Percentiles rank a stretch among this genome's conserved stretches.
Conservation (phyloP, 2,888 invertebrate genomes). For the Thecocarcelia acutangulata region DNA sequence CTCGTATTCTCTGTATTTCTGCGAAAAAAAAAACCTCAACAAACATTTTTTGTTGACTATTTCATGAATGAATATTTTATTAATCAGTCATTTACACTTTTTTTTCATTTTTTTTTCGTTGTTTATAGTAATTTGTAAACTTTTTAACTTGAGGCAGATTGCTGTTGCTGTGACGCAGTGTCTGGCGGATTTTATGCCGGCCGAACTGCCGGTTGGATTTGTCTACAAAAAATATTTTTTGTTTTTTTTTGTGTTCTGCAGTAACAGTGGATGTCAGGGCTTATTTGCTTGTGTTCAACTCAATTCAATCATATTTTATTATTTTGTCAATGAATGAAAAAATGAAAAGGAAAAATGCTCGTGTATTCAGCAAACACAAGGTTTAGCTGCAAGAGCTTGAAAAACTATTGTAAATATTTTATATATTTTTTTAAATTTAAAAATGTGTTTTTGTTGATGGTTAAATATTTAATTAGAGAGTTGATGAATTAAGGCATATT, state of each 20-base stretch:
- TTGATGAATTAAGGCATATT: neutral
- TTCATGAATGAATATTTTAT: constrained; percentile 61
- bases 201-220: constrained; percentile 7
- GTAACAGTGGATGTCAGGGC: neutral
- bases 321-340: constrained; percentile 24
- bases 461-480: constrained; percentile 20
- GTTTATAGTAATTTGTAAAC: constrained; percentile 51
- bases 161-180: constrained; percentile 7
- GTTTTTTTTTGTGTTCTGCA: constrained; percentile 5
- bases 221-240: constrained; percentile 1
- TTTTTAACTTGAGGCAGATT: constrained; percentile 42
- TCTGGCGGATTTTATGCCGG: neutral
- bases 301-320: constrained; percentile 31
- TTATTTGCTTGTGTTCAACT: constrained; percentile 32
- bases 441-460: neutral
- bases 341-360: neutral
- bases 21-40: constrained; percentile 33
- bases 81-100: constrained; percentile 31
- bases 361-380: neutral
- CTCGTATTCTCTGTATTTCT: constrained; percentile 37
- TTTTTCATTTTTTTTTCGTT: constrained; percentile 10
- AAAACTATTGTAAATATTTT: constrained; percentile 14
- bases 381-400: neutral
- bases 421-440: constrained; percentile 25
- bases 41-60: constrained; percentile 15